Conservation (phyloP, 2,797 vertebrate species). For the Rhinophrynus dorsalis region DNA sequence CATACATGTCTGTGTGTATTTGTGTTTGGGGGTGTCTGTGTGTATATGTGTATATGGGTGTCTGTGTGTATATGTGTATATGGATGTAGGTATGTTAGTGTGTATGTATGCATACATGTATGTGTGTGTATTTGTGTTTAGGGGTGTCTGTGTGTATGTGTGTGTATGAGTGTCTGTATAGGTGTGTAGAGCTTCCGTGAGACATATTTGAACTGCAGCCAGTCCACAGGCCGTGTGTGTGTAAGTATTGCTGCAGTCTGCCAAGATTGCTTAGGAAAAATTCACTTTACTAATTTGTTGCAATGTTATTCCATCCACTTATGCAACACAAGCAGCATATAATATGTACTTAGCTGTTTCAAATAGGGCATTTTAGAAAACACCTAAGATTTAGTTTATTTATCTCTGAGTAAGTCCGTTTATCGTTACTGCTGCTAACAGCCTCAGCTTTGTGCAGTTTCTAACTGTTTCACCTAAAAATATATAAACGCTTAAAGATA, state of each 20-base stretch:
- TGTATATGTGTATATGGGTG: too few relatives aligned
- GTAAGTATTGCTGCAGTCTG: conserved; percentile 31
- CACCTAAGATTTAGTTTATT: conserved; percentile 32
- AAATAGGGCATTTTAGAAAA: conserved; percentile 21
- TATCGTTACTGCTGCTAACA: conserved; percentile 8
- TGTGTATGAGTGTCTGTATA: too few relatives aligned
- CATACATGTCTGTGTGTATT: too few relatives aligned
- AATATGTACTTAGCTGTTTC: conserved; percentile 25
- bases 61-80: too few relatives aligned
- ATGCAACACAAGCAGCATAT: conserved; percentile 27
- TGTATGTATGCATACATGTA: too few relatives aligned
- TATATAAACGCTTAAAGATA: conserved; percentile 16
- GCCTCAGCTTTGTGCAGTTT: conserved; percentile 17
- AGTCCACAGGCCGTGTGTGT: conserved; percentile 31
- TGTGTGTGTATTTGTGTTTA: too few relatives aligned
- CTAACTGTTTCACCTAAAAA: background rate
- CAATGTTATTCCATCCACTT: conserved; percentile 45
- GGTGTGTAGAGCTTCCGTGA: conserved; percentile 30
- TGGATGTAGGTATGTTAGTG: too few relatives aligned
- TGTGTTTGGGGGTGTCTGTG: too few relatives aligned
- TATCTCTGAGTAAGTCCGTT: conserved; percentile 23
- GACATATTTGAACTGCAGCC: conserved; percentile 30
- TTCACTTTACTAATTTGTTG: conserved; percentile 34
- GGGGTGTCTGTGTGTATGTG: too few relatives aligned
- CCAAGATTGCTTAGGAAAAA: conserved; percentile 27